Conservation (phyloP, 1,140 invertebrate species). For the Aphis craccivora region DNA sequence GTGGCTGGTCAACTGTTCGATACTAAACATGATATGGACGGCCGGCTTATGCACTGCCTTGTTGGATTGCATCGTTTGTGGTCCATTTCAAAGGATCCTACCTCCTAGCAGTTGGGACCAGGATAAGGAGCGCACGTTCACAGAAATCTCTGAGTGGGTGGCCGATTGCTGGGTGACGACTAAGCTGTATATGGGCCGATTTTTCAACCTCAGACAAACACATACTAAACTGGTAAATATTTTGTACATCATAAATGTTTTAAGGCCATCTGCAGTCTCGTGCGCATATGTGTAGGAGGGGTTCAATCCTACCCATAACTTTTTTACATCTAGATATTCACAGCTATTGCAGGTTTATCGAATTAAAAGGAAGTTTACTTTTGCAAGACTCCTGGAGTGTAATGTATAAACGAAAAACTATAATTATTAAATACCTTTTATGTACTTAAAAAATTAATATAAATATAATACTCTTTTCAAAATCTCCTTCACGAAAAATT, state of each 20-base stretch:
- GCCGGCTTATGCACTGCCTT: background rate
- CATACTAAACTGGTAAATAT: background rate
- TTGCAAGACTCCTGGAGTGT: too few relatives aligned
- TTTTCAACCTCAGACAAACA: conserved; percentile 38
- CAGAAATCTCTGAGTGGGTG: background rate
- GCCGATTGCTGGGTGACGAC: background rate
- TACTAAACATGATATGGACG: conserved; percentile 16
- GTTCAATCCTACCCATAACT: too few relatives aligned
- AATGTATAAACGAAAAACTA: too few relatives aligned
- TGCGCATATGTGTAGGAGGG: too few relatives aligned
- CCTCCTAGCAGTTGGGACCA: conserved; percentile 18
- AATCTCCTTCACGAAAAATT: too few relatives aligned
- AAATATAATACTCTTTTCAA: too few relatives aligned
- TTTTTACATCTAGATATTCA: too few relatives aligned
- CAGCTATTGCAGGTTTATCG: too few relatives aligned
- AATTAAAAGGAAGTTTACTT: too few relatives aligned
- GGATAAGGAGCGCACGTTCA: background rate
- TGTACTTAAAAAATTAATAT: too few relatives aligned
- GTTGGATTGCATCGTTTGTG: conserved; percentile 19
- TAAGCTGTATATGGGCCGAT: background rate
- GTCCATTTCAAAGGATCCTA: conserved; percentile 5
- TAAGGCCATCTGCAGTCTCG: background rate
- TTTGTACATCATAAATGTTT: background rate
- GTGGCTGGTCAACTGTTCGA: conserved; percentile 44
- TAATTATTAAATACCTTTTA: too few relatives aligned